phyloP scores from a whole-genome alignment of 1,140 invertebrate genomes.

The Bombus affinis region DNA sequence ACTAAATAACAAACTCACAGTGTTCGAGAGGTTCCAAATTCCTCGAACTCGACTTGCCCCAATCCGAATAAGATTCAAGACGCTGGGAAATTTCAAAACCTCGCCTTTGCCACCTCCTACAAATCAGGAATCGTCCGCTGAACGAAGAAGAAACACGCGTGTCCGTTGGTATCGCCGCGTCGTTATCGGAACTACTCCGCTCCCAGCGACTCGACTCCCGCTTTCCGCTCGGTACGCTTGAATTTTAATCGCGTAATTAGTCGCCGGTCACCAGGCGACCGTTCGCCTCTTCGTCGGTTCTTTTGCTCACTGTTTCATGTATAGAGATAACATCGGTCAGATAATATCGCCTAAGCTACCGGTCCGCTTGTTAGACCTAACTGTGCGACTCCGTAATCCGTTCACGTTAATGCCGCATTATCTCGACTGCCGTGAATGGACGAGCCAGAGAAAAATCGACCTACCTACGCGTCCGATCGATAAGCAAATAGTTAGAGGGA shows the following conservation, averaged over 20 bases:
- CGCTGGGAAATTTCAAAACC: not conserved
- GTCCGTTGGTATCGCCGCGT: not conserved
- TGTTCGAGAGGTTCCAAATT: not conserved
- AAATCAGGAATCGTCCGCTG: no score
- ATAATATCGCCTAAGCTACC: conserved; percentile 57
- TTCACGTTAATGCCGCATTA: conserved; percentile 30
- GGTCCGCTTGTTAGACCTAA: conserved; percentile 71
- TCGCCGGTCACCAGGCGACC: conserved; percentile 46
- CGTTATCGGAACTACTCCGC: conserved; percentile 3
- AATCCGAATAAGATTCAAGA: not conserved
- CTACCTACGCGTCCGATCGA: conserved; percentile 29
- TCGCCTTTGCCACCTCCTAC: not conserved
- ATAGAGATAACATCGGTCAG: conserved; percentile 60
- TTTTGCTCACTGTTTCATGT: conserved; percentile 50
- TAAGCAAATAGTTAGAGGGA: not conserved
- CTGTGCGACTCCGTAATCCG: conserved; percentile 48
- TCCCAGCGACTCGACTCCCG: not conserved
- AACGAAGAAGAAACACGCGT: not conserved
- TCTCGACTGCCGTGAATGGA: not conserved
- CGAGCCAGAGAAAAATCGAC: conserved; percentile 8
- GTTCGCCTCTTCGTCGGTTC: conserved; percentile 4
- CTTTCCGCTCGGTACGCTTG: conserved; percentile 50
- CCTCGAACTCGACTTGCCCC: not conserved
- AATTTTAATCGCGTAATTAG: conserved; percentile 73
- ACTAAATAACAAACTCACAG: no score